Percentiles rank a stretch among this genome's conserved stretches.
Conservation (phyloP, 2,113 vertebrate genomes). For the Salvelinus namaycush region DNA sequence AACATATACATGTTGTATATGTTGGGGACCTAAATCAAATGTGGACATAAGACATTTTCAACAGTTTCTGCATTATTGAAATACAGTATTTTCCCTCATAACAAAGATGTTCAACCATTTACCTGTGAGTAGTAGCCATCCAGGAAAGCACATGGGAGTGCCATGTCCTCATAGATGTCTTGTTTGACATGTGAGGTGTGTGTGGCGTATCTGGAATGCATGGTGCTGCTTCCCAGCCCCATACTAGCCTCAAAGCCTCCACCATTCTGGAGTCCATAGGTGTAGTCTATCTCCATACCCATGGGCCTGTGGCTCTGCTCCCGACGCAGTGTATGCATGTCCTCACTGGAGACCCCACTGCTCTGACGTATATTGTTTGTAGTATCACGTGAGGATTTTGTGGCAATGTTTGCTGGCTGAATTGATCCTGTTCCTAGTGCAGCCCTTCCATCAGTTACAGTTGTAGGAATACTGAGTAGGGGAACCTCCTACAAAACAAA, state of each 20-base stretch:
- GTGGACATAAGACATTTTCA: background rate
- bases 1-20: no score
- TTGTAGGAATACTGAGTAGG: conserved; percentile 38
- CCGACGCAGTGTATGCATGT: background rate
- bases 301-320: background rate
- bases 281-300: conserved; percentile 31
- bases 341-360: background rate
- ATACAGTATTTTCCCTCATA: no score
- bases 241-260: background rate
- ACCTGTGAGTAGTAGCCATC: conserved; percentile 71
- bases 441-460: conserved; percentile 13
- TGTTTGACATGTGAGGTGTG: background rate
- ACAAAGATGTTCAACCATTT: background rate
- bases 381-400: background rate
- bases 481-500: conserved; percentile 56
- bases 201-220: conserved; percentile 7
- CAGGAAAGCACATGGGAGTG: conserved; percentile 60
- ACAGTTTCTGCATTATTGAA: background rate
- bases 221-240: background rate
- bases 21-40: no score
- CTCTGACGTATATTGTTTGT: background rate
- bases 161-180: conserved; percentile 52
- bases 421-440: background rate
- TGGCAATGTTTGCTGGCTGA: background rate
- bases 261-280: conserved; percentile 15